phyloP scores from a whole-genome alignment of 2,113 vertebrate species.

The Equus quagga region DNA sequence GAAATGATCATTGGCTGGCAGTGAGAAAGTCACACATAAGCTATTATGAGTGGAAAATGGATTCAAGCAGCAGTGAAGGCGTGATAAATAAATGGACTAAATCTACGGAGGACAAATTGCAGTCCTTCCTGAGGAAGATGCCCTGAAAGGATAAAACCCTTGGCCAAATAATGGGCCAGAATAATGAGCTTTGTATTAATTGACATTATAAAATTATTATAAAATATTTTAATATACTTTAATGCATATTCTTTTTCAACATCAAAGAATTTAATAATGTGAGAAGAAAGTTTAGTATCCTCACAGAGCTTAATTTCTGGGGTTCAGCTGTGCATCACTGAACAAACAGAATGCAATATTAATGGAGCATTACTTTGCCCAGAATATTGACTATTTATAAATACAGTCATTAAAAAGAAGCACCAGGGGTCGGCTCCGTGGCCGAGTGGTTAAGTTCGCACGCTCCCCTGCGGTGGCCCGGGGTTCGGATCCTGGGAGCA shows the following conservation, averaged over 20 bases:
- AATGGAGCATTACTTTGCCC: conserved; percentile 26
- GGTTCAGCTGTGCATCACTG: conserved; percentile 20
- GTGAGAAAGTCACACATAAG: conserved; percentile 44
- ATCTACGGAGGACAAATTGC: background rate
- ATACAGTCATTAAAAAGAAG: conserved; percentile 50
- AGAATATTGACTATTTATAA: conserved; percentile 56
- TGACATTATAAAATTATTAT: conserved; percentile 33
- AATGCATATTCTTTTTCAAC: conserved; percentile 28
- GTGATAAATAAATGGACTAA: conserved; percentile 37
- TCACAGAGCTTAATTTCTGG: conserved; percentile 15
- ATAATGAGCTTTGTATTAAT: conserved; percentile 31
- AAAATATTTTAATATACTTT: conserved; percentile 40
- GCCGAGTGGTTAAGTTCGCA: no score
- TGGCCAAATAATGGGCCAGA: conserved; percentile 38
- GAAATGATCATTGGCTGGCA: conserved; percentile 13
- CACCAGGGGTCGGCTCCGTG: background rate
- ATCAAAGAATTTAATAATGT: conserved; percentile 49
- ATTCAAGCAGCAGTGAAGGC: background rate
- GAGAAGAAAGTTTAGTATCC: background rate
- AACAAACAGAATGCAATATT: conserved; percentile 46
- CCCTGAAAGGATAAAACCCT: background rate
- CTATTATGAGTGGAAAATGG: conserved; percentile 36
- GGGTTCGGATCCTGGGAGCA: no score
- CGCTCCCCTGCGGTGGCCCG: no score
- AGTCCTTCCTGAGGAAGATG: background rate